Evolutionary conservation across 2,888 invertebrate species (phyloP).

Genomic region (Lamellibrachia columna): DNA sequence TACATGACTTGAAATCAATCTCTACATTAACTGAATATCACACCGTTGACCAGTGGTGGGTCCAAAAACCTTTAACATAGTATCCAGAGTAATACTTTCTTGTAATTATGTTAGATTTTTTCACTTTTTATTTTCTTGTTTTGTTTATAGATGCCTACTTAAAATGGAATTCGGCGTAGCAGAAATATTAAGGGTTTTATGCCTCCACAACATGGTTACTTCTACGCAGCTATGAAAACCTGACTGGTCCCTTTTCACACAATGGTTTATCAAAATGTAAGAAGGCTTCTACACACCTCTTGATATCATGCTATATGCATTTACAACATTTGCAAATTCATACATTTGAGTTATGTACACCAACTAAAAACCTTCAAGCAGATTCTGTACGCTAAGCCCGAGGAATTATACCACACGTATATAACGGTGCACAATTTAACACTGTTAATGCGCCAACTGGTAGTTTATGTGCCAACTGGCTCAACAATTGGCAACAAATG

Average conservation of each 20-base stretch:
- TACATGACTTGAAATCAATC: not conserved
- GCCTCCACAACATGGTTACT: not conserved
- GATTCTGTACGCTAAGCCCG: not conserved
- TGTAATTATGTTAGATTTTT: not conserved
- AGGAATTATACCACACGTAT: not conserved
- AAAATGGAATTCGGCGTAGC: not conserved
- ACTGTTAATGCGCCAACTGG: not conserved
- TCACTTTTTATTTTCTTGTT: not conserved
- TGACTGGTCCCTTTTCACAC: slow-evolving; percentile 10
- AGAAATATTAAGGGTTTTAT: not conserved
- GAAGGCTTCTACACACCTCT: not conserved
- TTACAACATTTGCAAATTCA: not conserved
- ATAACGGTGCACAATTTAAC: not conserved
- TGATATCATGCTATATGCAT: not conserved
- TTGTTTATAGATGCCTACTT: not conserved
- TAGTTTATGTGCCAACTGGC: not conserved
- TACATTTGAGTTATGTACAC: not conserved
- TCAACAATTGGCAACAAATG: not conserved
- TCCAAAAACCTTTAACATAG: not conserved
- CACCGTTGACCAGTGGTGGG: not conserved
- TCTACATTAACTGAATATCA: not conserved
- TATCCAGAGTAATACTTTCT: not conserved
- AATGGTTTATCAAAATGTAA: not conserved
- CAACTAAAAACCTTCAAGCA: not conserved
- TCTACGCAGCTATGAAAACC: not conserved